Evolutionary conservation across 1,140 invertebrate genomes (phyloP), one percentile per base, ranked within the genome.

Genomic region (Drosophila orosa): DNA sequence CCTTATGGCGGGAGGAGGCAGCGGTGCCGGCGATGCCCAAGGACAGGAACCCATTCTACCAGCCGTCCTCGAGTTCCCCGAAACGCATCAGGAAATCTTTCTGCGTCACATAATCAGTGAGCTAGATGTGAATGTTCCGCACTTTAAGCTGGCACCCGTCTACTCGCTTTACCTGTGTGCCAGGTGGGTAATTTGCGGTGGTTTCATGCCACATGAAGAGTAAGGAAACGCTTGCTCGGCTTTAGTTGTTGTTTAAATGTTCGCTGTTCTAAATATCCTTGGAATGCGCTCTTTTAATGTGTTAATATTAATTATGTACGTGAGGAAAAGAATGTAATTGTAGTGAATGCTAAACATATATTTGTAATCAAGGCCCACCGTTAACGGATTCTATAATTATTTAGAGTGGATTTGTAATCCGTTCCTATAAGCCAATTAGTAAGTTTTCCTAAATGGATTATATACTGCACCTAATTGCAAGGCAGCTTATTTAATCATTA

Each of bases 101-200:
- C 93, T 99, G 17, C 95, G 96, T 73, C 95, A 96, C 13, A 95
- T 98, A 63, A 96, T 99, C 71, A 95, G 96, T 12, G 95, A 98
- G 74, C 94, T 98, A 45, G 97, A 98, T 92, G 96, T 96, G 24
- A 95, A 95, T 78, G 95, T 95, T 48, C 95, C 96, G 19, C 95
- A 96, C 59, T 97, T 97, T 92, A 96, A 97, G 92, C 93, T 99
- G 42, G 97, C 98, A 2, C 98, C 98, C 1, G 98, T 98, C 6
- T 99, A 99, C 92, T 97, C 97, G 0, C 94, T 99, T 3, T 99
- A 99, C 92, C 94, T 99, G 87, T 97, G 97, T 73, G 96, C 97
- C 40, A 94, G 94, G 94, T 94, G 82, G 56, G 76, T 91, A 57
- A 68, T 13, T 22, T 15, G 8, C 5, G 4, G 7, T 35, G 31